Percentiles rank a stretch among this genome's conserved stretches.
Evolutionary conservation across 1,140 invertebrate species (phyloP).

Genomic region (Penaeus japonicus): DNA sequence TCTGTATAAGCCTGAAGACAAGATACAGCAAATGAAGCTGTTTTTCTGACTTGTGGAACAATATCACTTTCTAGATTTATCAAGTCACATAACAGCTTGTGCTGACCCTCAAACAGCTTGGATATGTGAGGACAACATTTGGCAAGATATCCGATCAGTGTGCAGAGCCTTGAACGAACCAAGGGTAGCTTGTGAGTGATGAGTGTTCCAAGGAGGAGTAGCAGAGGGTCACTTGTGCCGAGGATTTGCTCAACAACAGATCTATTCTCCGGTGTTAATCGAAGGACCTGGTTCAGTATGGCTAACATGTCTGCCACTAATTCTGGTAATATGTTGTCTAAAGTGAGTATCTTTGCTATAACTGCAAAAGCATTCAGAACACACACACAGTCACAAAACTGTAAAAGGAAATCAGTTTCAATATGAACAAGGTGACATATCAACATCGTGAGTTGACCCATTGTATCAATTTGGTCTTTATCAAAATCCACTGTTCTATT

Average conservation of each 20-base stretch:
- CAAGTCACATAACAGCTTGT: constrained; percentile 55
- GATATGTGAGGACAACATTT: constrained; percentile 40
- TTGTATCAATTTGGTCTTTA: constrained; percentile 71
- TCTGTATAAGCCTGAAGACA: constrained; percentile 48
- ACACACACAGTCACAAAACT: constrained; percentile 80
- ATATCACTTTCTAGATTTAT: constrained; percentile 57
- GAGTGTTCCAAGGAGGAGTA: constrained; percentile 43
- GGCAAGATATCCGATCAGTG: constrained; percentile 50
- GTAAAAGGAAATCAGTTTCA: constrained; percentile 75
- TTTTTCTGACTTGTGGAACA: constrained; percentile 48
- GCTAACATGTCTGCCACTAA: constrained; percentile 75
- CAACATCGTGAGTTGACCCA: constrained; percentile 74
- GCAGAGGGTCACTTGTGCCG: constrained; percentile 21
- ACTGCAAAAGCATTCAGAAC: constrained; percentile 70
- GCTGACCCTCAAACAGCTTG: constrained; percentile 46
- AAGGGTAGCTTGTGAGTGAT: constrained; percentile 51
- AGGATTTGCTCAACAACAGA: constrained; percentile 78
- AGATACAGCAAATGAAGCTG: constrained; percentile 56
- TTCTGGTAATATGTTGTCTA: constrained; percentile 71
- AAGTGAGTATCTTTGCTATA: constrained; percentile 65
- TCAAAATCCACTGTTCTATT: constrained; percentile 55
- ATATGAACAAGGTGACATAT: constrained; percentile 76
- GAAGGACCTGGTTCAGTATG: constrained; percentile 77
- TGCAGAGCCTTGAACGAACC: constrained; percentile 43
- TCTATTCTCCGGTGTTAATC: constrained; percentile 77